Evolutionary conservation across 2,797 vertebrate species (phyloP).

Genomic region (Decapterus maruadsi): DNA sequence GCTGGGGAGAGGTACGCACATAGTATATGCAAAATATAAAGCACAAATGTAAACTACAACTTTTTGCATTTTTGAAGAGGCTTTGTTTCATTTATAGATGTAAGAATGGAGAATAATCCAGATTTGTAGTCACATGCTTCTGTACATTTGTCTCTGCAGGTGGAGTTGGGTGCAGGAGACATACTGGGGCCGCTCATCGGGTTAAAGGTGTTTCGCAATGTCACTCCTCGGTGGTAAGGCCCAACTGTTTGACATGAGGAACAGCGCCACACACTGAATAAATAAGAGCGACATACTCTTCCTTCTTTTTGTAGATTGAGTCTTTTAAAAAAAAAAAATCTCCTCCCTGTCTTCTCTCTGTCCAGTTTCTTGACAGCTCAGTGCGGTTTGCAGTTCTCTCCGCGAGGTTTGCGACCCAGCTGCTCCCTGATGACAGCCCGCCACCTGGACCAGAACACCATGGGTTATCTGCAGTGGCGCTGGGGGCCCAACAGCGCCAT

Average conservation of each 20-base stretch:
- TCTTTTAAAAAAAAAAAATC: neutral
- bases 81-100: neutral
- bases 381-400: slow-evolving; percentile 95
- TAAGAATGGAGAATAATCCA: neutral
- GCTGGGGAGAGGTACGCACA: slow-evolving; percentile 94
- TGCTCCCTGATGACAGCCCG: slow-evolving; percentile 93
- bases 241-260: neutral
- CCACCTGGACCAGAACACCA: slow-evolving; percentile 97
- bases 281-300: neutral
- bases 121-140: neutral
- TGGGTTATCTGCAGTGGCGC: slow-evolving; percentile 98
- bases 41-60: neutral
- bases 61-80: neutral
- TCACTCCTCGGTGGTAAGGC: slow-evolving; percentile 92
- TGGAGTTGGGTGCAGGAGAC: slow-evolving; percentile 97
- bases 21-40: neutral
- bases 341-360: neutral
- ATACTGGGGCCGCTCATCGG: slow-evolving; percentile 95
- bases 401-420: slow-evolving; percentile 90
- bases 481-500: slow-evolving; percentile 97
- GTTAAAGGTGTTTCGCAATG: slow-evolving; percentile 95
- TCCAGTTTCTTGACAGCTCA: slow-evolving; percentile 94
- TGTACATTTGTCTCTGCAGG: slow-evolving; percentile 77
- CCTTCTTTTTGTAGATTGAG: neutral
- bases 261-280: neutral